These are phyloP conservation scores for Amphipoea oculea DNA, from an alignment of 2,888 invertebrate genomes.

Conservation along the genomic window DNA sequence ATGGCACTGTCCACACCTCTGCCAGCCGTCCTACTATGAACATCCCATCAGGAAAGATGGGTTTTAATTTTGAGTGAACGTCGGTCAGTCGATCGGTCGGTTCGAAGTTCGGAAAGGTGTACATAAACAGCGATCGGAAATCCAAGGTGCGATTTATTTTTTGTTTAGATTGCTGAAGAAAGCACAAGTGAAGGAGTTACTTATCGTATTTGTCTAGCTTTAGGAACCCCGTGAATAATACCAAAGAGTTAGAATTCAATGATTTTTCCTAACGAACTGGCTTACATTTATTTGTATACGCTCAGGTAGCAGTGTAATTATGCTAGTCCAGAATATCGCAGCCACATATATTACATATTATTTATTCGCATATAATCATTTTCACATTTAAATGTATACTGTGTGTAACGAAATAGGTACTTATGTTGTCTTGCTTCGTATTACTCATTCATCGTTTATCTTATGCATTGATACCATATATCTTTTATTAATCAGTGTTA, in stretches of 20 bases:
- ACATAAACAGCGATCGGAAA: constrained; percentile 65
- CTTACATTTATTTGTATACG: constrained; percentile 75
- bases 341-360: constrained; percentile 82
- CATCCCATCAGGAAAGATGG: constrained; percentile 57
- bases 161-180: constrained; percentile 71
- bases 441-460: constrained; percentile 77
- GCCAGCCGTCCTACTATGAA: constrained; percentile 94
- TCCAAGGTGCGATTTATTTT: constrained; percentile 69
- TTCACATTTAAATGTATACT: constrained; percentile 67
- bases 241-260: constrained; percentile 85
- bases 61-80: constrained; percentile 60
- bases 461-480: constrained; percentile 71
- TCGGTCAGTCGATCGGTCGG: constrained; percentile 50
- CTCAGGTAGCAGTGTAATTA: constrained; percentile 78
- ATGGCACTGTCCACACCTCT: constrained; percentile 98
- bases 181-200: constrained; percentile 79
- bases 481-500: constrained; percentile 75
- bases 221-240: constrained; percentile 85
- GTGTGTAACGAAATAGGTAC: constrained; percentile 72
- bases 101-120: constrained; percentile 68
- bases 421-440: constrained; percentile 75
- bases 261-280: constrained; percentile 73
- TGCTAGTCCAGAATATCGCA: constrained; percentile 86
- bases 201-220: constrained; percentile 77
- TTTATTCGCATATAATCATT: constrained; percentile 82